Evolutionary conservation across 2,113 vertebrate genomes (phyloP).

Genomic region (Cololabis saira): DNA sequence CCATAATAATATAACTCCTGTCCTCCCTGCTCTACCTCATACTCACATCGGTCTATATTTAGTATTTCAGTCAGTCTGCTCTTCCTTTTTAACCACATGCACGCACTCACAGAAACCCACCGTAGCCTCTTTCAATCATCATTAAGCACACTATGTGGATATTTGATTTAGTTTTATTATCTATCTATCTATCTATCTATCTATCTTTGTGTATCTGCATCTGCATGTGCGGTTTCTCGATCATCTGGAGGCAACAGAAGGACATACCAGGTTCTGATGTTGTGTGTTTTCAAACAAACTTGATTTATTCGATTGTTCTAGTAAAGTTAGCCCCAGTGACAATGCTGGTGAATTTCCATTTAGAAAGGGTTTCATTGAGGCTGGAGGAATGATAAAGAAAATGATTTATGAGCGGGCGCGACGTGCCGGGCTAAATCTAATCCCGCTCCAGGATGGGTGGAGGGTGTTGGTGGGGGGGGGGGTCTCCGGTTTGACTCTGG

Average conservation of each 20-base stretch:
- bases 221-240: conserved; percentile 15
- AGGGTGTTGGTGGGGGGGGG: neutral
- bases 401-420: conserved; percentile 69
- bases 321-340: conserved; percentile 55
- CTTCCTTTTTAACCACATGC: neutral
- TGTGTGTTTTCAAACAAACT: conserved; percentile 51
- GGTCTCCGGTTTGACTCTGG: conserved; percentile 18
- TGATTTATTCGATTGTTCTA: conserved; percentile 63
- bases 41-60: no score
- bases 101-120: conserved; percentile 2
- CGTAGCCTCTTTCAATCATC: no score
- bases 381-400: conserved; percentile 59
- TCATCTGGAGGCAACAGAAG: conserved; percentile 26
- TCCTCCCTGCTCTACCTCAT: no score
- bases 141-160: no score
- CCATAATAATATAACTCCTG: conserved; percentile 55
- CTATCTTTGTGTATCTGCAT: neutral
- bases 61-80: no score
- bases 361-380: conserved; percentile 70
- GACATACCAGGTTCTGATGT: conserved; percentile 2
- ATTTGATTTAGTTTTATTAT: no score
- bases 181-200: no score
- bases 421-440: conserved; percentile 55
- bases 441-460: conserved; percentile 8
- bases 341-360: conserved; percentile 70